phyloP scores from a whole-genome alignment of 1,140 invertebrate species.

The Laupala kohalensis region DNA sequence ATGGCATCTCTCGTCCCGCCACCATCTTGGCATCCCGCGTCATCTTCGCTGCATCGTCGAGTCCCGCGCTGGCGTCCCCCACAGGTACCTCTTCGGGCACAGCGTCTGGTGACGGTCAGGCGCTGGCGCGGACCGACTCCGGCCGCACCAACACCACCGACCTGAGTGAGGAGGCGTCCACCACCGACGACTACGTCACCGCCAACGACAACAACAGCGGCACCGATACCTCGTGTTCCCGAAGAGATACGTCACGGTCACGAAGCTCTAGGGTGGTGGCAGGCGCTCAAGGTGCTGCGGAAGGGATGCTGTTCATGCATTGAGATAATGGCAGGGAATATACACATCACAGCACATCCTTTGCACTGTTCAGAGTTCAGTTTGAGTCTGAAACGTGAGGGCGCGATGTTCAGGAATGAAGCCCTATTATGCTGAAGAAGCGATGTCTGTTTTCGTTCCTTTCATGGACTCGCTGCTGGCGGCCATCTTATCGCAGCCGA shows the following conservation, averaged over 20 bases:
- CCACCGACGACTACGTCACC: conserved; percentile 78
- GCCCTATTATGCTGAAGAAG: no score
- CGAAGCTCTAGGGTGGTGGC: conserved; percentile 23
- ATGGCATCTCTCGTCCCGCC: no score
- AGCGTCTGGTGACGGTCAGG: background rate
- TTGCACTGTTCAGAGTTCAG: no score
- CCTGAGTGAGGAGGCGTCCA: conserved; percentile 68
- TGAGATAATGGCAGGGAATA: no score
- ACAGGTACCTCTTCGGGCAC: background rate
- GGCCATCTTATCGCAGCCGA: no score
- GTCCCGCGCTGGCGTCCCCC: background rate
- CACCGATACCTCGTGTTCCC: conserved; percentile 32
- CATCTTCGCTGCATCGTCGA: conserved; percentile 22
- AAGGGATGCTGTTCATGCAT: no score
- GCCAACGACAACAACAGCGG: conserved; percentile 57
- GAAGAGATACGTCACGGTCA: conserved; percentile 22
- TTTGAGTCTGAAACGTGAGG: no score
- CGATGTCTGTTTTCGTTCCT: no score
- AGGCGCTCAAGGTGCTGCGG: conserved; percentile 1
- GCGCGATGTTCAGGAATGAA: no score
- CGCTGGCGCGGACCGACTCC: conserved; percentile 49
- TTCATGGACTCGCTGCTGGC: no score
- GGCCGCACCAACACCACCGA: conserved; percentile 50
- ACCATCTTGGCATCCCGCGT: conserved; percentile 18
- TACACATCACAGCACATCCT: no score